Conservation (phyloP, 2,113 vertebrate genomes). For the Chascanopsetta lugubris region DNA sequence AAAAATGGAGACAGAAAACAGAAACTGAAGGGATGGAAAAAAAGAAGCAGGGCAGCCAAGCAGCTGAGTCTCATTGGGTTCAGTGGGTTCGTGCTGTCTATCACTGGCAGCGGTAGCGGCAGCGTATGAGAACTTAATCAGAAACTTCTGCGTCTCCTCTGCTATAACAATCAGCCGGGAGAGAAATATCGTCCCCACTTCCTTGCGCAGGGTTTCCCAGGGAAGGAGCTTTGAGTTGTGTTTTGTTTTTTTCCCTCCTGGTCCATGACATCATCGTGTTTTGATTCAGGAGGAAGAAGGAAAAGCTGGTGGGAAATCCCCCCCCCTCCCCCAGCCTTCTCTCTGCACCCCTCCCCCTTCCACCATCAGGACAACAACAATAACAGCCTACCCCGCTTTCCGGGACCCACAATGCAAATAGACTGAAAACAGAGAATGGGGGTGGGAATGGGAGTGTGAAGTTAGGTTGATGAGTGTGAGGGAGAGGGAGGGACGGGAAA, state of each 20-base stretch:
- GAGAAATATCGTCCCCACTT: conserved; percentile 39
- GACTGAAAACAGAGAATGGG: conserved; percentile 48
- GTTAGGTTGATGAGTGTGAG: neutral
- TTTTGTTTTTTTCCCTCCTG: conserved; percentile 53
- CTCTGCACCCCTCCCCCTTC: no score
- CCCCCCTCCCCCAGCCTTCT: conserved; percentile 21
- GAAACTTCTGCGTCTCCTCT: conserved; percentile 48
- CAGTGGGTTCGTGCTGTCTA: conserved; percentile 52
- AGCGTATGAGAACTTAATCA: conserved; percentile 65
- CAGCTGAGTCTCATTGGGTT: conserved; percentile 35
- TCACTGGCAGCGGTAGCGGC: conserved; percentile 17
- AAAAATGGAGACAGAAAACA: neutral
- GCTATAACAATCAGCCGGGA: conserved; percentile 68
- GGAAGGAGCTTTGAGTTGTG: conserved; percentile 67
- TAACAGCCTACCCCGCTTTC: conserved; percentile 13
- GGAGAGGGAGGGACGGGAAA: conserved; percentile 12
- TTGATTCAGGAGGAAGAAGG: conserved; percentile 57
- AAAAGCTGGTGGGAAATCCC: conserved; percentile 68
- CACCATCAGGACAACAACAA: conserved; percentile 60
- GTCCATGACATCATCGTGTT: conserved; percentile 78
- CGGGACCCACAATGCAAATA: conserved; percentile 65
- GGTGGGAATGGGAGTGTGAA: neutral
- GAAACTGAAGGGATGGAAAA: neutral
- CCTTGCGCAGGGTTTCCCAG: conserved; percentile 77
- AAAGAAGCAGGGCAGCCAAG: conserved; percentile 1